Evolutionary conservation across 2,888 invertebrate genomes (phyloP), one percentile per base, ranked within the genome.

Genomic region (Latrodectus hesperus): DNA sequence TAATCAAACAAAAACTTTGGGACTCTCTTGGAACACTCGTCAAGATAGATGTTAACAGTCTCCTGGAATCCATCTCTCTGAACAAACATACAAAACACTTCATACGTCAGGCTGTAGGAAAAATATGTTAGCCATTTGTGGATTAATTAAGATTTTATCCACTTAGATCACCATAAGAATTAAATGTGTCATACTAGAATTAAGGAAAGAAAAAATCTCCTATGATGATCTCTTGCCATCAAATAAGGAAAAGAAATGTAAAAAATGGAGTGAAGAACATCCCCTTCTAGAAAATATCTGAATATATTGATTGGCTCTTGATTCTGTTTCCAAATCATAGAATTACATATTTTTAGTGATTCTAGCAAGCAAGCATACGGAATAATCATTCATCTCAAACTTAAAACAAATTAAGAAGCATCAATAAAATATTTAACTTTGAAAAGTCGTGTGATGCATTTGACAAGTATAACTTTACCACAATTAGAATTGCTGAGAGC

Each of bases 221-320:
- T 72, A 49, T 26, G 51, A 51, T 73, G 53, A 53, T 12, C 0
- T 9, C 52, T n/a, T 53, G 17, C 52, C 1, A 17, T 53, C 73
- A 53, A 5, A 73, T n/a, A 73, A 52, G 10, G 73, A 73, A 53
- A 73, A 53, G 22, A 53, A 73, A n/a, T 73, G 73, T 52, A 53
- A 53, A 17, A n/a, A 53, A n/a, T 73, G 73, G 53, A n/a, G 53
- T 73, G 53, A 3, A 53, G 53, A 73, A 73, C 53, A 52, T 4
- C 73, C 53, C 10, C 73, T n/a, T 9, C 0, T 73, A 73, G 53
- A 53, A n/a, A n/a, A 53, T 9, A 12, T 73, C 4, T 9, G 9
- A 53, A 73, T 53, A n/a, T 53, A 12, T 1, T 14, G 53, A 52
- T 52, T 73, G n/a, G 73, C 53, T n/a, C 73, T 73, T 1, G 22